Base-by-base conservation (phyloP, 2,888 invertebrate genomes). In the Euclidia mi region DNA sequence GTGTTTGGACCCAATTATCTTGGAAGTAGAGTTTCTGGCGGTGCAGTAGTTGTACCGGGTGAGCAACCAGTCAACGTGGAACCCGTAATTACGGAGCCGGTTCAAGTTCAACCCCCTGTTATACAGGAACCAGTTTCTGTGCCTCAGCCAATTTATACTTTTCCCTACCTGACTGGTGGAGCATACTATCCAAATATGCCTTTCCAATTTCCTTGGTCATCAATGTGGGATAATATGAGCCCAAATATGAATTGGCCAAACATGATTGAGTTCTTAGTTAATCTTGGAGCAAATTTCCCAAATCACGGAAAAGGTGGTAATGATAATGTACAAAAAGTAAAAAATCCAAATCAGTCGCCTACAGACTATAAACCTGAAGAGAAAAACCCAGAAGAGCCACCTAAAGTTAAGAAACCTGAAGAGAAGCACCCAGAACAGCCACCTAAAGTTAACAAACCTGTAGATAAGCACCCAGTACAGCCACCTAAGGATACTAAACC, bases 1-100 rank as follows among this genome's bases (percentile, higher is more conserved):
- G 66, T 49, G 61, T 34, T 65, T 47, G 44, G 55, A 32, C 28
- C 61, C 9, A 62, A 45, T 10, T n/a, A 18, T 10, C 55, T 12
- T 34, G 34, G 14, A 12, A 14, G 7, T 25, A 25, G 20, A 25
- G 4, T 25, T 3, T 1, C 20, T 25, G 6, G 6, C 1, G 20
- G 20, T 14, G 7, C 29, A 10, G n/a, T 29, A 29, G 2, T 29
- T 6, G 7, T 25, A 25, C 20, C 20, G 20, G 20, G 20, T 25
- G 20, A 25, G 20, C 20, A 25, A 25, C 20, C 4, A 11, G 12
- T 34, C 11, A 34, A 29, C n/a, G 2, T 25, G 7, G 20, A 25
- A 29, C 29, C 29, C 10, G 10, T 29, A 9, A 29, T 29, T 29
- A 0, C 29, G 7, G 29, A 29, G 2, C 29, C 29, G 9, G 29